Evolutionary conservation across 2,797 vertebrate species (phyloP).

Genomic region (Protonibea diacanthus): DNA sequence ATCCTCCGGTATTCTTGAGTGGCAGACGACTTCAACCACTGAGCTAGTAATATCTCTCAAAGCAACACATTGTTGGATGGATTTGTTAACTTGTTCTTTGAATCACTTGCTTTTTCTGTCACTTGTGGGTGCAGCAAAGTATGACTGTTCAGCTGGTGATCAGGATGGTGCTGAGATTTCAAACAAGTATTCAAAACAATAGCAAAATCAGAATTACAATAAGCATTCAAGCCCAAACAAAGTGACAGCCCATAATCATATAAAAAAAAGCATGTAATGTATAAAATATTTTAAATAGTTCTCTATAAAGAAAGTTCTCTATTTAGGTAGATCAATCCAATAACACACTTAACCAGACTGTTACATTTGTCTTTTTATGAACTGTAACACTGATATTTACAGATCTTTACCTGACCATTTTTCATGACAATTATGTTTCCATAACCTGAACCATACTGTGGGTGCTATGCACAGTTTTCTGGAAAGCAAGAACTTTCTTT

Average conservation of each 20-base stretch:
- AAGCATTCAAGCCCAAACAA: background rate
- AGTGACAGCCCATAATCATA: background rate
- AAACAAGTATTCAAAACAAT: background rate
- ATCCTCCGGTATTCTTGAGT: slow-evolving; percentile 4
- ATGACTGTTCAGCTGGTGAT: background rate
- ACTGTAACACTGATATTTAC: too few relatives aligned
- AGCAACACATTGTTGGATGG: slow-evolving; percentile 8
- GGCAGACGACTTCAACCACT: slow-evolving; percentile 5
- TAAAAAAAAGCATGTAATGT: background rate
- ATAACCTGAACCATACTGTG: background rate
- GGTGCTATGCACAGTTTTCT: background rate
- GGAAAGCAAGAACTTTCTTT: background rate
- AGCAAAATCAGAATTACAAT: background rate
- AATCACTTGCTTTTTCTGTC: background rate
- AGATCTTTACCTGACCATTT: background rate
- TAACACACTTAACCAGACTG: background rate
- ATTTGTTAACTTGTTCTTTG: background rate
- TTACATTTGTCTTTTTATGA: too few relatives aligned
- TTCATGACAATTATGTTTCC: background rate
- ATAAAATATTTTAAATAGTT: background rate
- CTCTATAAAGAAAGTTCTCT: background rate
- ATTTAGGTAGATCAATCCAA: background rate
- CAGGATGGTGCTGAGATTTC: slow-evolving; percentile 1
- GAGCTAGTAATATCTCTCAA: slow-evolving; percentile 12
- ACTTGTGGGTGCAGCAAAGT: background rate